Conservation (phyloP, 2,797 vertebrate genomes). For the Pristis pectinata region DNA sequence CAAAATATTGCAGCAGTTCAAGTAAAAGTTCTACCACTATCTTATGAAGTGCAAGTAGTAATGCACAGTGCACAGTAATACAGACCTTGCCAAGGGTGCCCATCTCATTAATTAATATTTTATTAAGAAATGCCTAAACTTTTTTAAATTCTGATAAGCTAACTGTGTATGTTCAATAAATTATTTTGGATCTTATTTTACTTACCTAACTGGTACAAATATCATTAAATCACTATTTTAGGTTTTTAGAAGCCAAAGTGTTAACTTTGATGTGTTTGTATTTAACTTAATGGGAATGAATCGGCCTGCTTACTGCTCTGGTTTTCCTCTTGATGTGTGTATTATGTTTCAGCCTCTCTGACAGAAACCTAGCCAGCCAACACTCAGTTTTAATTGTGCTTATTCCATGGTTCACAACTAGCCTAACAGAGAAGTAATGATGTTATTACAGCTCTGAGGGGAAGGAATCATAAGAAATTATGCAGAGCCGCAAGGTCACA, state of each 20-base stretch:
- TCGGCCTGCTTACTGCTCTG: not conserved
- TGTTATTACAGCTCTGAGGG: too few relatives aligned
- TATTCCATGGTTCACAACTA: too few relatives aligned
- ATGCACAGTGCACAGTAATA: not conserved
- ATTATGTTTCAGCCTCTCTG: not conserved
- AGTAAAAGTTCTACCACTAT: not conserved
- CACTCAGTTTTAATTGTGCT: not conserved
- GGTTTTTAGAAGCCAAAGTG: too few relatives aligned
- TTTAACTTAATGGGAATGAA: not conserved
- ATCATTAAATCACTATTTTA: not conserved
- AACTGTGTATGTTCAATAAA: not conserved
- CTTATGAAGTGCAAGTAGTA: not conserved
- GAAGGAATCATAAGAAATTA: too few relatives aligned
- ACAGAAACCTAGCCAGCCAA: not conserved
- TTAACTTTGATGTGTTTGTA: too few relatives aligned
- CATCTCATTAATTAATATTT: not conserved
- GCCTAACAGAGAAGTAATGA: too few relatives aligned
- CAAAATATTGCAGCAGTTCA: not conserved
- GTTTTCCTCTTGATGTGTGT: not conserved
- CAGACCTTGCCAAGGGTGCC: not conserved
- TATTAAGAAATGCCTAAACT: not conserved
- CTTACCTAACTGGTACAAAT: not conserved
- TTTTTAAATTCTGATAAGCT: not conserved
- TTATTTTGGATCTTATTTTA: not conserved
- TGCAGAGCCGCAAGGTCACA: too few relatives aligned